Evolutionary conservation across 1,140 invertebrate genomes (phyloP).

Genomic region (Mactra quadrangularis): DNA sequence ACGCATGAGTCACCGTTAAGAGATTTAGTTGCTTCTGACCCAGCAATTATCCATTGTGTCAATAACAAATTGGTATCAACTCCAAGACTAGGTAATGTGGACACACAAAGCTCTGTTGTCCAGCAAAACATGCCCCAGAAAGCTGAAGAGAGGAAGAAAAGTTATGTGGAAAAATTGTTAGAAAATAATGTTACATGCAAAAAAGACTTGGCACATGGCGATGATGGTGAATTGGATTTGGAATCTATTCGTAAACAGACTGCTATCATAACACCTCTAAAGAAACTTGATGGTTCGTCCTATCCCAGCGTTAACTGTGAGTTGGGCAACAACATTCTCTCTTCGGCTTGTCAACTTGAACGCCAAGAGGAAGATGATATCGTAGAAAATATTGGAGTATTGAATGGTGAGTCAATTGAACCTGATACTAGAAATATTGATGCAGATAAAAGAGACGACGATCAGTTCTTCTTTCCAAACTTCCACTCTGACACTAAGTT

Average conservation of each 20-base stretch:
- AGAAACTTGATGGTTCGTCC: not conserved
- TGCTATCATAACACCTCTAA: constrained; percentile 27
- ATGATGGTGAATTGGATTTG: not conserved
- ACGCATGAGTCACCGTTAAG: not conserved
- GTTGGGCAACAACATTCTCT: constrained; percentile 17
- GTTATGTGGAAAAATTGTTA: too few relatives aligned
- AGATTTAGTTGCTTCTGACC: not conserved
- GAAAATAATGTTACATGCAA: not conserved
- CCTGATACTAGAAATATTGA: not conserved
- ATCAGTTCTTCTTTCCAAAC: constrained; percentile 42
- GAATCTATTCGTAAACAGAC: constrained; percentile 12
- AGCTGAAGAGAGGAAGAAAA: too few relatives aligned
- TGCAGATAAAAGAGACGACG: not conserved
- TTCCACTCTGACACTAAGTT: constrained; percentile 36
- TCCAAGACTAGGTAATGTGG: too few relatives aligned
- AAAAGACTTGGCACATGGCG: not conserved
- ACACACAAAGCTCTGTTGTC: not conserved
- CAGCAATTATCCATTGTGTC: constrained; percentile 23
- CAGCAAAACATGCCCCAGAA: not conserved
- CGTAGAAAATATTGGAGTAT: constrained; percentile 24
- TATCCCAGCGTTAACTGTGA: not conserved
- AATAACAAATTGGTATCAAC: not conserved
- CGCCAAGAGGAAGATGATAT: not conserved
- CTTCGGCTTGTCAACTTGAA: constrained; percentile 12
- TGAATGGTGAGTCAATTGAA: not conserved